Evolutionary conservation across 1,140 invertebrate genomes (phyloP), one percentile per base, ranked within the genome.

Genomic region (Saccostrea glomerata): DNA sequence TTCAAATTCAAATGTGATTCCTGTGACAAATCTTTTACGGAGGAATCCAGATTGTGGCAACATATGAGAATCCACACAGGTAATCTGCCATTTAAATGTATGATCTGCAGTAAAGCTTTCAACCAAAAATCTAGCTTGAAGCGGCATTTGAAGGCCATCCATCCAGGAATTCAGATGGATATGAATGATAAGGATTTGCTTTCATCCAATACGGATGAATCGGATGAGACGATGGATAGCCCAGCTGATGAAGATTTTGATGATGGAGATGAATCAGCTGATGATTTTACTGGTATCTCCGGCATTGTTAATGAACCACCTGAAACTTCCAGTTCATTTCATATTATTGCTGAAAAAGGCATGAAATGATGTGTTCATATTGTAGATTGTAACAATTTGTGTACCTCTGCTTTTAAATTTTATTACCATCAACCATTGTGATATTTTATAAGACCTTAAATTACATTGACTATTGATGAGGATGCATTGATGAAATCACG

Each of bases 11-110:
- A 40, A 17, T 63, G 36, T 17, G 58, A 85, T 63, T 66, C 66
- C 58, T 85, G 82, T 77, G 70, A 77, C 70, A 77, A 77, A 36
- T 77, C 70, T 36, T 77, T 77, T 77, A 11, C 70, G 15, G 70
- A 77, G 70, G 70, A 77, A 77, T 2, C 70, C 15, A 77, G 70
- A 30, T 15, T 77, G 70, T 77, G 70, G 70, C 70, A 77, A 77
- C 70, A 77, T 30, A 77, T 77, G 70, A 77, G 70, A 77, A 77
- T 77, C 25, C 70, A 77, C 70, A 36, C 30, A 13, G 70, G 70
- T 30, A 25, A 77, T 36, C 70, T 77, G 12, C 70, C 70, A 40
- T 77, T 77, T 36, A 77, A 77, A 36, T 77, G 70, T 36, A 77
- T 77, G 70, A 77, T 77, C 30, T 77, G 70, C 15, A 36, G 70